Evolutionary conservation across 2,113 vertebrate genomes (phyloP).

Genomic region (Synodontis membranacea): DNA sequence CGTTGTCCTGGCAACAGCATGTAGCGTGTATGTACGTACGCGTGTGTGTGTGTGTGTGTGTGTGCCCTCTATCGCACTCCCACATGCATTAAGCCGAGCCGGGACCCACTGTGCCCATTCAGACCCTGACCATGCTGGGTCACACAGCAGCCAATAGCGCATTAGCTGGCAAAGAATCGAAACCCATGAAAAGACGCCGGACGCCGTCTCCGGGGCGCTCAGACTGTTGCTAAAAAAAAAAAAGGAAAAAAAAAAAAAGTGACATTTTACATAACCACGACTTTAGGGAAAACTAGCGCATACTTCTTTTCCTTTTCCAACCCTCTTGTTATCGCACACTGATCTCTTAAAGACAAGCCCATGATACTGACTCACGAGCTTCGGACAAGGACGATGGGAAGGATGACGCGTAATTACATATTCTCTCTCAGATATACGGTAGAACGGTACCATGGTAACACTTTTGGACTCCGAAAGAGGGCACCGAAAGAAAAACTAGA

Average conservation of each 20-base stretch:
- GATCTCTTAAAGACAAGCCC: not conserved
- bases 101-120: conserved; percentile 28
- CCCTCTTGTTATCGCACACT: not conserved
- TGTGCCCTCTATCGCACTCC: not conserved
- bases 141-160: conserved; percentile 44
- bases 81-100: conserved; percentile 44
- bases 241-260: not conserved
- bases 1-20: conserved; percentile 42
- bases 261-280: not conserved
- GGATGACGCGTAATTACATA: not conserved
- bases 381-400: not conserved
- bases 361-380: not conserved
- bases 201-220: no score
- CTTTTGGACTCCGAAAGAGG: no score
- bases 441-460: not conserved
- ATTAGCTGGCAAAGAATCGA: conserved; percentile 27
- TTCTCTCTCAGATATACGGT: conserved; percentile 43
- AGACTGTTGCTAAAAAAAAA: not conserved
- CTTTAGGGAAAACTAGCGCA: not conserved
- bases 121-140: conserved; percentile 35
- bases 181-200: not conserved
- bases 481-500: no score
- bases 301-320: not conserved
- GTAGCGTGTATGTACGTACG: not conserved
- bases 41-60: not conserved